Evolutionary conservation across 2,113 vertebrate genomes (phyloP).

Genomic region (Solea senegalensis): DNA sequence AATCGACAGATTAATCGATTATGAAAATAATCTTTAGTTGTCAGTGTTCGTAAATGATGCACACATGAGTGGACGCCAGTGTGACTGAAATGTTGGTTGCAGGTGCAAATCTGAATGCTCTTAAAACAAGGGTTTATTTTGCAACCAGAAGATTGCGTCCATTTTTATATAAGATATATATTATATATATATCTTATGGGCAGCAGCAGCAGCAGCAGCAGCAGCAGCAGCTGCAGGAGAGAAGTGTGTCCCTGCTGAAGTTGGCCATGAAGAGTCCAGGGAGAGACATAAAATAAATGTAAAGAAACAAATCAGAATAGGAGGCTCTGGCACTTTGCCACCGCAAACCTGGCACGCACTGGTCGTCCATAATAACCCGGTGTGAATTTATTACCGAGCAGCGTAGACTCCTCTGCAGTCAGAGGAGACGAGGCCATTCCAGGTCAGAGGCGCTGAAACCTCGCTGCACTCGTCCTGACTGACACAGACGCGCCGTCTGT

Average conservation of each 20-base stretch:
- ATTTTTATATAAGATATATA: no score
- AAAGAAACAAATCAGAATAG: slow-evolving; percentile 32
- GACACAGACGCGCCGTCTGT: slow-evolving; percentile 28
- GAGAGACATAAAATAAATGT: slow-evolving; percentile 24
- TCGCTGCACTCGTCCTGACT: slow-evolving; percentile 18
- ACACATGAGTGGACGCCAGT: no score
- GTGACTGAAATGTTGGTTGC: no score
- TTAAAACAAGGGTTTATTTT: no score
- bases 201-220: slow-evolving; percentile 18
- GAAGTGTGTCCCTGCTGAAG: neutral
- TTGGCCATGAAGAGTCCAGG: slow-evolving; percentile 29
- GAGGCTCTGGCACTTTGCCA: slow-evolving; percentile 38
- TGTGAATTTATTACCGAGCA: slow-evolving; percentile 51
- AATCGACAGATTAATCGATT: no score
- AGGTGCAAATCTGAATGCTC: no score
- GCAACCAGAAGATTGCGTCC: no score
- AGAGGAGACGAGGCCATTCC: slow-evolving; percentile 37
- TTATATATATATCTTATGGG: no score
- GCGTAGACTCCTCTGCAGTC: slow-evolving; percentile 22
- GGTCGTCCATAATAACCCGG: slow-evolving; percentile 43
- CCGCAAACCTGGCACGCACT: slow-evolving; percentile 32
- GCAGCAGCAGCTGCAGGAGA: slow-evolving; percentile 24
- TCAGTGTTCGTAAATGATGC: no score
- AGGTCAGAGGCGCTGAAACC: slow-evolving; percentile 62
- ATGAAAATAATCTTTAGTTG: no score